These are phyloP conservation scores for Cynaeus angustus DNA, from an alignment of 2,888 invertebrate species.

Conservation along the genomic window DNA sequence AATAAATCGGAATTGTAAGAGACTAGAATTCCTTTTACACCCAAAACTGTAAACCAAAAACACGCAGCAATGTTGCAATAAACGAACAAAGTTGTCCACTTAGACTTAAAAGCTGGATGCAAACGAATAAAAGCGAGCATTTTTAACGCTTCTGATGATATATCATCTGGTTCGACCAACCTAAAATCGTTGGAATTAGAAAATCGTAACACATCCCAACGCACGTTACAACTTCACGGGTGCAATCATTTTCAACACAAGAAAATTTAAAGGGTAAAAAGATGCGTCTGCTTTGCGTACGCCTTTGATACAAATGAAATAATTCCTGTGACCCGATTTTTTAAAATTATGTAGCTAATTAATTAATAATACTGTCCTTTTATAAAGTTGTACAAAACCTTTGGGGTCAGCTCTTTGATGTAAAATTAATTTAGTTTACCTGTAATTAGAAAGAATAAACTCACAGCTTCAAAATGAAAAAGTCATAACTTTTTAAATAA, in stretches of 20 bases:
- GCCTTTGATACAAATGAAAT: no score
- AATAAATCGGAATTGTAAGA: slow-evolving; percentile 5
- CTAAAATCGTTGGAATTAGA: background rate
- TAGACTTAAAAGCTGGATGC: slow-evolving; percentile 8
- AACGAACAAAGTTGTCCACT: background rate
- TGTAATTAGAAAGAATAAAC: no score
- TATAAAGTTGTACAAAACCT: background rate
- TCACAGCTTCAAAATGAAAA: background rate
- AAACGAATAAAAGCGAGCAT: background rate
- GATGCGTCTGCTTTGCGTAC: no score
- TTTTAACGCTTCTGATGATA: slow-evolving; percentile 10
- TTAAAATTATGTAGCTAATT: background rate
- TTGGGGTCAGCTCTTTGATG: slow-evolving; percentile 18
- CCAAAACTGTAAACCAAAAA: background rate
- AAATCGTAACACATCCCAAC: no score
- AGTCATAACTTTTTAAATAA: background rate
- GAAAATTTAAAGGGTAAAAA: no score
- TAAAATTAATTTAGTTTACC: slow-evolving; percentile 24
- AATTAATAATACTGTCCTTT: background rate
- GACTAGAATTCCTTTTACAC: slow-evolving; percentile 4
- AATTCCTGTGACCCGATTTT: background rate
- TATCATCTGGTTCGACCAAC: slow-evolving; percentile 3
- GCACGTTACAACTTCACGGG: no score
- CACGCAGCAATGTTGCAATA: background rate
- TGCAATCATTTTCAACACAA: no score